Percentiles rank a stretch among this genome's conserved stretches.
These are phyloP conservation scores for Mastacembelus armatus DNA, from an alignment of 2,797 vertebrate genomes.

Conservation along the genomic window DNA sequence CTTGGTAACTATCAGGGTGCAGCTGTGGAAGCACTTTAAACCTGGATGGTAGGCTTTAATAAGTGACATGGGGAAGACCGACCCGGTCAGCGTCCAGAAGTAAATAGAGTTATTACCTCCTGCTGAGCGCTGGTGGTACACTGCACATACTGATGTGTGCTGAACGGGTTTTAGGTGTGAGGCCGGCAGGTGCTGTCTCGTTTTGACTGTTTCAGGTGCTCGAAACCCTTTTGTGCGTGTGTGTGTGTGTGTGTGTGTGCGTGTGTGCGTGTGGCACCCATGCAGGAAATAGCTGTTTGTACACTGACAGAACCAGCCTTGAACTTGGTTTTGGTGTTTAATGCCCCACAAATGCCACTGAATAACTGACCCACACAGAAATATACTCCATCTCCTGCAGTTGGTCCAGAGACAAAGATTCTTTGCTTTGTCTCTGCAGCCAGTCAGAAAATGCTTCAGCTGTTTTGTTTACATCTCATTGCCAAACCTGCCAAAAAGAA, in stretches of 20 bases:
- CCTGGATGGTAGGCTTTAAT: no score
- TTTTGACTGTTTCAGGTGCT: conserved; percentile 38
- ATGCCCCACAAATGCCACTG: not conserved
- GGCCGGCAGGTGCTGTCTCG: conserved; percentile 49
- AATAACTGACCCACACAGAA: no score
- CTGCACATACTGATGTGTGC: not conserved
- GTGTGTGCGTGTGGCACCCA: no score
- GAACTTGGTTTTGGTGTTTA: not conserved
- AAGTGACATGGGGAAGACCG: no score
- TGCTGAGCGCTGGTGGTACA: not conserved
- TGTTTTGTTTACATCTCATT: conserved; percentile 74
- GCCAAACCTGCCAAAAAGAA: conserved; percentile 81
- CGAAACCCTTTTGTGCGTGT: not conserved
- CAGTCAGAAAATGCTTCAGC: not conserved
- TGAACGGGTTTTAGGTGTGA: conserved; percentile 20
- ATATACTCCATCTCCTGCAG: not conserved
- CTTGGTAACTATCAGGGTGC: no score
- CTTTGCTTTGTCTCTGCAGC: not conserved
- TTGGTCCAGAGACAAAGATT: not conserved
- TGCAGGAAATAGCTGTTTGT: not conserved
- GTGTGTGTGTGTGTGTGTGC: no score
- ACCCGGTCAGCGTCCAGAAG: not conserved
- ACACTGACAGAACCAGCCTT: not conserved
- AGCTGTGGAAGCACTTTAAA: no score
- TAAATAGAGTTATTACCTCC: not conserved